Percentiles rank a stretch among this genome's conserved stretches.
Evolutionary conservation across 1,140 invertebrate species (phyloP).

Genomic region (Drosophila takahashii): DNA sequence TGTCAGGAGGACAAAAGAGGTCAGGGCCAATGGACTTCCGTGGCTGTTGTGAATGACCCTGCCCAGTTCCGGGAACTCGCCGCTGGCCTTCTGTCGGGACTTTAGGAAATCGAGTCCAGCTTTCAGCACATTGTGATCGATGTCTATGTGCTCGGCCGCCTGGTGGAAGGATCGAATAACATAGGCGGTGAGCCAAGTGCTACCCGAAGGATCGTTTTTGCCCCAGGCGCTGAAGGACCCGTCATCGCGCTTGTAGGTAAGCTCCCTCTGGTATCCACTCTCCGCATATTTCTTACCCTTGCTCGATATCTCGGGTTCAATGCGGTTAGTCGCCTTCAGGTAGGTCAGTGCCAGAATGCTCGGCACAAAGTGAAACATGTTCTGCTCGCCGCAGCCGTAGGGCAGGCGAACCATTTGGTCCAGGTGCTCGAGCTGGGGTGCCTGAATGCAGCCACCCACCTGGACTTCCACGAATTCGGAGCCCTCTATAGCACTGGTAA

Average conservation of each 20-base stretch:
- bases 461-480: conserved; percentile 90
- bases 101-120: conserved; percentile 92
- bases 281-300: conserved; percentile 92
- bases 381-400: conserved; percentile 97
- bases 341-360: conserved; percentile 95
- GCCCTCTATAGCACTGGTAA: conserved; percentile 88
- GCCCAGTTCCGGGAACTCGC: conserved; percentile 92
- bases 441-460: conserved; percentile 91
- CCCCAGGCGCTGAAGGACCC: conserved; percentile 98
- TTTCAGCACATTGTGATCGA: conserved; percentile 90
- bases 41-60: conserved; percentile 85
- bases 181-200: conserved; percentile 96
- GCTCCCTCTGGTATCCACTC: conserved; percentile 95
- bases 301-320: conserved; percentile 37
- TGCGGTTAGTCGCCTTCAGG: conserved; percentile 67
- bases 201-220: conserved; percentile 89
- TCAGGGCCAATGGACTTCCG: conserved; percentile 89
- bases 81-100: conserved; percentile 86
- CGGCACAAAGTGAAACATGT: conserved; percentile 96
- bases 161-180: conserved; percentile 94
- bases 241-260: conserved; percentile 94
- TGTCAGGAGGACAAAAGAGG: conserved; percentile 93
- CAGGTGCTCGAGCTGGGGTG: conserved; percentile 90
- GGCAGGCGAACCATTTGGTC: conserved; percentile 93
- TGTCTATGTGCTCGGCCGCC: conserved; percentile 91